Base-by-base conservation (phyloP, 2,113 vertebrate species). In the Talpa occidentalis region DNA sequence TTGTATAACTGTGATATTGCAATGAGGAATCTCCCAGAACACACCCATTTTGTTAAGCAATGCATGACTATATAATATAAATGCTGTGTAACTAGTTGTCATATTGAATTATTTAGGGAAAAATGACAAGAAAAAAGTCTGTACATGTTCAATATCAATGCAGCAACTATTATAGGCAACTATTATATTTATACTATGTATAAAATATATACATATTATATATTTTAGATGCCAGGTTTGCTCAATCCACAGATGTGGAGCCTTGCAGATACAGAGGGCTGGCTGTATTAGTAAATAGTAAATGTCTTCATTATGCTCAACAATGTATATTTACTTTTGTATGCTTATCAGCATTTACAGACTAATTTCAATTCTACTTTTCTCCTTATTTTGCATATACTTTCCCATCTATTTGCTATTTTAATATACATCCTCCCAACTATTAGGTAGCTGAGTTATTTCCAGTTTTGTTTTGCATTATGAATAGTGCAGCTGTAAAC, bases 321-420 rank as follows among this genome's bases (percentile, higher is more conserved):
- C 26, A 69, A 44, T 35, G 26, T 74, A 79, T 14, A 59, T 56
- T 56, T 83, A 60, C 60, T 79, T 93, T 47, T 83, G 32, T 82
- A 37, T 5, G 21, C 14, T 69, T 3, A 67, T 42, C 59, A 90
- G 74, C 30, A 40, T 88, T 93, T 73, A 81, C 37, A 82, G 89
- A 86, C 17, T 73, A 79, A 89, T 89, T 32, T 69, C 26, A 77
- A 52, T 67, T 78, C 85, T 81, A 59, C 52, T 77, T 81, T 96
- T 79, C 40, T 73, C 67, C 32, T 92, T 82, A 76, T 92, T 82
- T 94, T 90, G 70, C 7, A 92, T 40, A 40, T 85, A 78, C 16
- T 72, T 93, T 73, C 32, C 1, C 16, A 60, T 66, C 84, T 76
- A 80, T 66, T 69, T 80, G 49, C 32, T 77, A 85, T 26, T 77